Evolutionary conservation across 2,888 invertebrate genomes (phyloP), one percentile per base, ranked within the genome.

Genomic region (Ypsolopha scabrella): DNA sequence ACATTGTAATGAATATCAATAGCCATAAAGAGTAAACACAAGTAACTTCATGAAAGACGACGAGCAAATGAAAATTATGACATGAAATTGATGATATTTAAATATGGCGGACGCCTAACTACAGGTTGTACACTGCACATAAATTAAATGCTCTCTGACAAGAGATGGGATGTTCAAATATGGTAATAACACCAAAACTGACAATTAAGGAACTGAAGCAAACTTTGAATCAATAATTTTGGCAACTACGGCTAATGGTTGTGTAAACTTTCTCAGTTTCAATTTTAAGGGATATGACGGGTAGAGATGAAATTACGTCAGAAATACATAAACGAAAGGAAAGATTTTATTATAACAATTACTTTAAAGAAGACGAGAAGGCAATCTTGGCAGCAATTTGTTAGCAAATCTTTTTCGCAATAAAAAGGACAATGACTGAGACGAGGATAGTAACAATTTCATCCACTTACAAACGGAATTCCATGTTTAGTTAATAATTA

Each of bases 401-500:
- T 24, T 24, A 24, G 24, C 24, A 24, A 24, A 24, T 24, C 2
- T 24, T 24, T 24, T 24, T 24, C 24, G 24, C 24, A 24, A 24
- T 24, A 24, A 24, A 24, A 24, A 24, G 24, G 24, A 24, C 24
- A n/a, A n/a, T 24, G 24, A 24, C 24, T 24, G 24, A 24, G 24
- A 24, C 24, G 24, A 24, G 24, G 24, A 24, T 24, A 4, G 4
- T 24, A 24, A 24, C 24, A 24, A 24, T 24, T 24, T 24, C 4
- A 4, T 24, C 4, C 24, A 3, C 24, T 24, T 24, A 6, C 8
- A 43, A 11, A 13, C 13, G 9, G 34, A 50, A 51, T 50, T 54
- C 54, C 54, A 53, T 50, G 52, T 58, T 48, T 48, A 49, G 41
- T 41, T 9, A 54, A 56, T 58, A 67, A 70, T 69, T 71, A 66